A percentile compares a stretch with the other conserved stretches of the same genome.
These are phyloP conservation scores for Metallyticus violacea DNA, from an alignment of 2,888 invertebrate genomes.

Conservation along the genomic window DNA sequence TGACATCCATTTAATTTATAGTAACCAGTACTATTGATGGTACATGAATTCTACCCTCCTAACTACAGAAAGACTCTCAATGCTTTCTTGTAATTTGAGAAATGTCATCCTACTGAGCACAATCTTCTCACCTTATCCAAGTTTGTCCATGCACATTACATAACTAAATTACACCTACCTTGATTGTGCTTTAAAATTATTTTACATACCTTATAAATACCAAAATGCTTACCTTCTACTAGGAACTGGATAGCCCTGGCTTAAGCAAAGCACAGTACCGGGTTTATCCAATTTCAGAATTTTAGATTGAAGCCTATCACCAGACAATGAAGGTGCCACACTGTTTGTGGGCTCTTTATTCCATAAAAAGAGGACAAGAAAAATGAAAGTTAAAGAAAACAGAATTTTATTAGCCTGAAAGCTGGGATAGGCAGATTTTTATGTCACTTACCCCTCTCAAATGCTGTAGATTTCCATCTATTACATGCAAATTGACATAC, in stretches of 20 bases:
- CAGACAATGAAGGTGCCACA: constrained; percentile 61
- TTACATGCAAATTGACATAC: background rate
- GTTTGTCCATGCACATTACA: background rate
- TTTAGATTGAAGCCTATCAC: constrained; percentile 48
- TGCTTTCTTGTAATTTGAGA: too few relatives aligned
- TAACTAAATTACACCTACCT: background rate
- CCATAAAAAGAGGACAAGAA: background rate
- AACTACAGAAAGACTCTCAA: too few relatives aligned
- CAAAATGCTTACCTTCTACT: constrained; percentile 36
- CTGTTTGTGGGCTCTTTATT: constrained; percentile 65
- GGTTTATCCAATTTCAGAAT: constrained; percentile 13
- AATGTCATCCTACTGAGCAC: too few relatives aligned
- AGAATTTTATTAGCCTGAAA: background rate
- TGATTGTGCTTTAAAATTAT: background rate
- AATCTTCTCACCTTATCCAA: too few relatives aligned
- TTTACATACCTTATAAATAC: background rate
- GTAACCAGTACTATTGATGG: too few relatives aligned
- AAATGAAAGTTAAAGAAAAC: background rate
- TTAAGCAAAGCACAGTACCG: constrained; percentile 36
- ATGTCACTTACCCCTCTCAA: background rate
- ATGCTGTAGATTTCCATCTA: background rate
- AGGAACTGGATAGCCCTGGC: constrained; percentile 39
- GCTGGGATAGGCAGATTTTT: background rate
- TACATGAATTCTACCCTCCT: too few relatives aligned
- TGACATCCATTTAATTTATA: too few relatives aligned